Evolutionary conservation across 2,888 invertebrate genomes (phyloP).

Genomic region (Lumbricus terrestris): DNA sequence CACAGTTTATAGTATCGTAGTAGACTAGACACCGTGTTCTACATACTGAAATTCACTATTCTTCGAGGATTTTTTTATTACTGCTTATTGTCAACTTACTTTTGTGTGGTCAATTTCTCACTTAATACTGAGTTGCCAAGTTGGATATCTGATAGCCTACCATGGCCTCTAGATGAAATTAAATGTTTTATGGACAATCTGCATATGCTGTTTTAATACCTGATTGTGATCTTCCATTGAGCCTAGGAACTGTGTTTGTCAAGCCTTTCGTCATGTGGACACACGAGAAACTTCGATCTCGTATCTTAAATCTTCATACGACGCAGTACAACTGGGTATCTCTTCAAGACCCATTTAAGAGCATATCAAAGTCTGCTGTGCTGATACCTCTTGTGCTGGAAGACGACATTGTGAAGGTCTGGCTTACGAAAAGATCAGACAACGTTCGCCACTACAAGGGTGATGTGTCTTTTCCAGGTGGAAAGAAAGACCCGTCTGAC

Average conservation of each 20-base stretch:
- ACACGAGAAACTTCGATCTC: neutral
- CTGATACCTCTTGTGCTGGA: constrained; percentile 45
- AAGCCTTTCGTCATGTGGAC: neutral
- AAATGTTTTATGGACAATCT: neutral
- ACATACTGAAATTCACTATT: neutral
- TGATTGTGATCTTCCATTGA: neutral
- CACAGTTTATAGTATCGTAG: too few relatives aligned
- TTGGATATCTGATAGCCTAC: too few relatives aligned
- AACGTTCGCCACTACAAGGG: constrained; percentile 42
- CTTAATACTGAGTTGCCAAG: too few relatives aligned
- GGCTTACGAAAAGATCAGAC: constrained; percentile 44
- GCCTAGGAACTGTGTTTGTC: neutral
- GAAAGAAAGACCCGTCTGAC: constrained; percentile 48
- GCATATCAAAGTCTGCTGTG: constrained; percentile 42
- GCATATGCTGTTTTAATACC: neutral
- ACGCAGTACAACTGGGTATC: constrained; percentile 23
- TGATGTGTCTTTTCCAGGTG: constrained; percentile 54
- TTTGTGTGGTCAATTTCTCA: too few relatives aligned
- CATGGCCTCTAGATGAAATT: too few relatives aligned
- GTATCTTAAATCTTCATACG: neutral
- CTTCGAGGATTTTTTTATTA: too few relatives aligned
- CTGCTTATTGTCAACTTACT: too few relatives aligned
- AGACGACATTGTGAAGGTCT: constrained; percentile 41
- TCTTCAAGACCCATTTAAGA: constrained; percentile 6
- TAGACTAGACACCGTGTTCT: neutral